Base-by-base conservation (phyloP, 2,888 invertebrate species). In the Acronicta psi region DNA sequence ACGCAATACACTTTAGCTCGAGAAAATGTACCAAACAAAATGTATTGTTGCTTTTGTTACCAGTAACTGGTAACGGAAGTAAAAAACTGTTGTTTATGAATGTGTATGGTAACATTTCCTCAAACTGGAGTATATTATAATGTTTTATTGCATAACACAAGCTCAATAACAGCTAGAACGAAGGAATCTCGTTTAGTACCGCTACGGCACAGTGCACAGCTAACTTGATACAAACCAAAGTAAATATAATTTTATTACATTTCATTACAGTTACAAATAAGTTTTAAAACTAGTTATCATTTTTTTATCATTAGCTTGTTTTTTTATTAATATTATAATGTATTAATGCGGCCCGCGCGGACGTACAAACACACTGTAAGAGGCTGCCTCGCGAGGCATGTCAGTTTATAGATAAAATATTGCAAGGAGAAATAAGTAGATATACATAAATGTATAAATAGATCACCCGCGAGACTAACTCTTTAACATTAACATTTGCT, bases 191-290 rank as follows among this genome's bases (percentile, higher is more conserved):
- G 74, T 72, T 76, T 79, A 77, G 76, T 81, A 79, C 79, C 67
- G 66, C 82, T 83, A 77, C 69, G 59, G 67, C 77, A 73, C 69
- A 66, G 76, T 77, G 77, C 71, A 44, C 51, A 62, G 68, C 71
- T 77, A 77, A 70, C 71, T 62, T 59, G 62, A 61, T 73, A 72
- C 65, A 68, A 74, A 74, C 58, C 44, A 77, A 77, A 76, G 66
- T 69, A 67, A 61, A 70, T 70, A 74, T 53, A 64, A 63, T 70
- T 83, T 83, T 82, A 85, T 84, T 86, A 85, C 85, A 89, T 85
- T 84, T 88, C 87, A 84, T 87, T 88, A 89, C 84, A 83, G 81
- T 89, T 88, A 89, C 87, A 88, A 84, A 82, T 87, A 86, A 84
- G 80, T 84, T 83, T 84, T 88, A 81, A 81, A 83, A 80, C 89